Evolutionary conservation across 2,113 vertebrate genomes (phyloP), one percentile per base, ranked within the genome.

Genomic region (Dendrocopos noguchii): DNA sequence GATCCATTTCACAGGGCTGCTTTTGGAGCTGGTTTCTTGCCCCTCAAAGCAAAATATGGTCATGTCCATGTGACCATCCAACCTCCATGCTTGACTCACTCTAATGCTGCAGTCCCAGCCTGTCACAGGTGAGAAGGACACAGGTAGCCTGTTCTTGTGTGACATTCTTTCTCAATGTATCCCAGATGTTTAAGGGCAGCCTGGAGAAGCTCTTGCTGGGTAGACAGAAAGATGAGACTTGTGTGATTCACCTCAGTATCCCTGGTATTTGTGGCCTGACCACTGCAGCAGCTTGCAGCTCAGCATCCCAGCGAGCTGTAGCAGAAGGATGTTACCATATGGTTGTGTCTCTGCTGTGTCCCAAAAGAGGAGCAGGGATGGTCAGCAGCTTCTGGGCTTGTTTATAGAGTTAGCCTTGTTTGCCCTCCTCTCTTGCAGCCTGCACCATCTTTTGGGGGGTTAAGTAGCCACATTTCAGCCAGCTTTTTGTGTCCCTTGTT

Each of bases 1-100:
- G 44, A 29, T 68, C 0, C 0, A 0, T 0, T 5, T 55, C 50
- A 2, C 0, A 28, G 79, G 52, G 6, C 9, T 9, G 42, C 2
- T 24, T 7, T 33, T 0, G 7, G 76, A 63, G 84, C 55, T 21
- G 67, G 20, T 80, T 64, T 64, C 63, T 74, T 27, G 55, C 31
- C 67, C 70, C 9, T 42, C 28, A 2, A 24, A 84, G 64, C 4
- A 0, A 39, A 74, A 34, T 0, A 1, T 59, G 3, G 9, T 36
- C 7, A 6, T 6, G 0, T 4, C 67, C 2, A 3, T 15, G 83
- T 2, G n/a, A 9, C 7, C n/a, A 0, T 17, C 47, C 6, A 0
- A 11, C 19, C 59, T 20, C 75, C 0, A 1, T 2, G 63, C 71
- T 53, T 27, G 0, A 3, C 33, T 28, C 3, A 0, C 81, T 11